phyloP scores from a whole-genome alignment of 2,113 vertebrate genomes.

The Oncorhynchus nerka region DNA sequence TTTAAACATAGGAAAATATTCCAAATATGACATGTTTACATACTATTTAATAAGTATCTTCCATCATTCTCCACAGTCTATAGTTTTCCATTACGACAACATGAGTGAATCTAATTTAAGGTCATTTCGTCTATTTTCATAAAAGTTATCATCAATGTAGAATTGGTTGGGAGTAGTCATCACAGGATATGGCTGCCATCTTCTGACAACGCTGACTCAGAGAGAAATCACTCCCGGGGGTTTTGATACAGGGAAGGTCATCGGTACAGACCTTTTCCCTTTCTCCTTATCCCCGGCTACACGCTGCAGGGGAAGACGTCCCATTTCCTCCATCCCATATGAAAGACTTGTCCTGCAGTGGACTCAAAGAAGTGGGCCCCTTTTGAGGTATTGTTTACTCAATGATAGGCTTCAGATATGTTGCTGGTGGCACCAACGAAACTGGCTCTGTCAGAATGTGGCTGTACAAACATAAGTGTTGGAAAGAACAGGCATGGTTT shows the following conservation, averaged over 20 bases:
- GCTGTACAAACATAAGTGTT: not conserved
- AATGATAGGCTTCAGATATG: not conserved
- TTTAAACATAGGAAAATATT: too few species aligned
- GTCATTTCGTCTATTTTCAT: not conserved
- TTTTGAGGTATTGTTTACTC: not conserved
- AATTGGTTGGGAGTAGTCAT: not conserved
- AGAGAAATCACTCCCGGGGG: not conserved
- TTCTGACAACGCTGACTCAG: not conserved
- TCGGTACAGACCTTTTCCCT: constrained; percentile 13
- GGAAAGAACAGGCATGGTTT: not conserved
- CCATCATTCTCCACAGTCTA: too few species aligned
- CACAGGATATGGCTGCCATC: not conserved
- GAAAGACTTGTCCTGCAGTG: not conserved
- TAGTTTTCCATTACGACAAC: too few species aligned
- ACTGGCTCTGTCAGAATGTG: not conserved
- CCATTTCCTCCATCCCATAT: constrained; percentile 31
- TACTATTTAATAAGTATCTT: too few species aligned
- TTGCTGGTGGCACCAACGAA: constrained; percentile 1
- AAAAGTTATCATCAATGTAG: not conserved
- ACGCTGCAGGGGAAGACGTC: constrained; percentile 26
- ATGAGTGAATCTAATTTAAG: not conserved
- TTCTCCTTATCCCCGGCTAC: constrained; percentile 32
- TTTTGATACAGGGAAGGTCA: not conserved
- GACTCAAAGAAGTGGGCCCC: too few species aligned
- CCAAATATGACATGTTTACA: too few species aligned